Conservation (phyloP, 2,797 vertebrate genomes). For the Ispidina lecontei region DNA sequence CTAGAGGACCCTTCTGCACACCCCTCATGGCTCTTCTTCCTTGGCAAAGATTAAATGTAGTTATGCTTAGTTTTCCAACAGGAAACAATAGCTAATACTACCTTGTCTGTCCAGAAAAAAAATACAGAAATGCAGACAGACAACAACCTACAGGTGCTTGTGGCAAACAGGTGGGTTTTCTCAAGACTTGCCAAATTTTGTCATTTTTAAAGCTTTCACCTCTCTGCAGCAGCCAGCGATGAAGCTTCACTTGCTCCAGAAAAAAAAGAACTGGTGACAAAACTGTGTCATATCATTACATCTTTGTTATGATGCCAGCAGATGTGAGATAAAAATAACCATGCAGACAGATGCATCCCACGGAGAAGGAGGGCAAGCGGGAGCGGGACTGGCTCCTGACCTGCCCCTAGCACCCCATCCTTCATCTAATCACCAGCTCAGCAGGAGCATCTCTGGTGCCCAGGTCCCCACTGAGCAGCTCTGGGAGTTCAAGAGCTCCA, state of each 20-base stretch:
- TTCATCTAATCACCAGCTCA: background rate
- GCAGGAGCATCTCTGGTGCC: background rate
- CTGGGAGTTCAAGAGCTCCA: background rate
- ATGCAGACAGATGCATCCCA: constrained; percentile 15
- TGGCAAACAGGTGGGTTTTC: constrained; percentile 6
- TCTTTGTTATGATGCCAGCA: constrained; percentile 46
- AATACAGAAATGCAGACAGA: background rate
- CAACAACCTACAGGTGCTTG: background rate
- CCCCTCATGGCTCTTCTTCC: background rate
- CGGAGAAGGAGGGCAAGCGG: background rate
- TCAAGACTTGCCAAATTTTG: fast-evolving
- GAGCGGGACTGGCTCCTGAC: fast-evolving
- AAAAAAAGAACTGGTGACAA: constrained; percentile 37
- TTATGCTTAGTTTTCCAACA: background rate
- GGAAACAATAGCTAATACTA: background rate
- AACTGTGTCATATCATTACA: constrained; percentile 52
- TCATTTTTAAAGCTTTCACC: background rate
- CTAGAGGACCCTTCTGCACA: background rate
- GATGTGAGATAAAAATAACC: constrained; percentile 66
- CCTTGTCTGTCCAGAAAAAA: background rate
- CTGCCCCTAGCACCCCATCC: background rate
- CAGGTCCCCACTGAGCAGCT: background rate
- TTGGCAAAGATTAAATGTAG: background rate
- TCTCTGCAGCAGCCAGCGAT: background rate
- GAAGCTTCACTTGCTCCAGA: background rate